Base-by-base conservation (phyloP, 2,113 vertebrate genomes). In the Corydoras maculifer region DNA sequence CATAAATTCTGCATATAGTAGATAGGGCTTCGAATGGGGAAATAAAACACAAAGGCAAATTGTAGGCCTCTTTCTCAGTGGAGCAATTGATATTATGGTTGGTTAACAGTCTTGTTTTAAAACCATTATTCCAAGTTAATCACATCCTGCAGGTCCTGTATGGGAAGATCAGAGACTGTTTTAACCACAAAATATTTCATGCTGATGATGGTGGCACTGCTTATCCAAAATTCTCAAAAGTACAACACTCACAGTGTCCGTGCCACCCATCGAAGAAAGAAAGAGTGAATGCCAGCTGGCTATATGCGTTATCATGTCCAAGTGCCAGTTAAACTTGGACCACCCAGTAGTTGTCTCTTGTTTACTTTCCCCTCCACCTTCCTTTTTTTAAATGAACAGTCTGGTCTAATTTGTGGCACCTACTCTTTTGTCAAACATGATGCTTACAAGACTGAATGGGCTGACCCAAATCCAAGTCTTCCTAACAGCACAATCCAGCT, bases 61-160 rank as follows among this genome's bases (percentile, higher is more conserved):
- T 82, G 81, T 86, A 82, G 79, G 79, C 87, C 82, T 84, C 78
- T 80, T 81, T 88, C 82, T 84, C 80, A 78, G 82, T 48, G 55
- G 78, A 79, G 81, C 79, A 75, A 62, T 75, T 65, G 49, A 76
- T 78, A 73, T 76, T 79, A 70, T 77, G 72, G 69, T 72, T 54
- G 65, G 74, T 69, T 79, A 75, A 72, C 71, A 72, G 75, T 74
- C 81, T 79, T 77, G 68, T 75, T 84, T 83, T 82, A 30, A 75
- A 79, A 84, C 81, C 85, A 89, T 89, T 85, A 85, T 30, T 69
- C 78, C 80, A 81, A 85, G 83, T 75, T 86, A 88, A 88, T 88
- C 75, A 60, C 60, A 58, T 70, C 43, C 77, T 78, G 62, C 69
- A 72, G 73, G 32, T 65, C 65, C 73, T 29, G 3, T 53, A 58